Base-by-base conservation (phyloP, 2,113 vertebrate genomes). In the Acrocephalus kingi region DNA sequence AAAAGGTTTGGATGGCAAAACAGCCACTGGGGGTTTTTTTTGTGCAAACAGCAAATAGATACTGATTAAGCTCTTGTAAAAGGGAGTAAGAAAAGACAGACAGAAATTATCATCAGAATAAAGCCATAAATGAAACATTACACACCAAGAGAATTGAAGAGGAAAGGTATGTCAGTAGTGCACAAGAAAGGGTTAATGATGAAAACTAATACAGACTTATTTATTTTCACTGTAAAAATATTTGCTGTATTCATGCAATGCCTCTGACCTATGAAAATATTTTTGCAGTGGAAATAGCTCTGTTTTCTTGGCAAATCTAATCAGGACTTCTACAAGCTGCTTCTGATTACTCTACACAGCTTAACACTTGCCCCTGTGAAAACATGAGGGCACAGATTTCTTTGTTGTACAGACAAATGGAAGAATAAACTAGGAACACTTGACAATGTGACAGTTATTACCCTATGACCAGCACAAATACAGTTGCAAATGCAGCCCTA, bases 191-290 rank as follows among this genome's bases (percentile, higher is more conserved):
- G 13, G 93, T 96, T 96, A 96, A 90, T 25, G 17, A 39, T 24
- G 18, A 89, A 90, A 92, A 79, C 51, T 22, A 90, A 78, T 37
- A 45, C 61, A 85, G 64, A 87, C 58, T 86, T 94, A 85, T 89
- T 95, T 96, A 84, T 95, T 97, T 93, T 83, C 82, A 86, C 51
- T 86, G 73, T 91, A 94, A 95, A 95, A 96, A 96, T 92, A 96
- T 96, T 94, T 94, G 81, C 78, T 89, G 66, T 91, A 91, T 96
- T 95, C 84, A 64, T 89, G 87, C 75, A 86, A 68, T 90, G 87
- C 82, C 79, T 96, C 37, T 96, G 93, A 94, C 93, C 94, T 95
- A 95, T 0, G 18, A 96, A 96, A 96, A 96, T 94, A 97, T 94
- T 96, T 95, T 93, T 90, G 69, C 75, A 88, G 64, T 96, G 45